Conservation (phyloP, 2,888 invertebrate genomes). For the Oligia strigilis region DNA sequence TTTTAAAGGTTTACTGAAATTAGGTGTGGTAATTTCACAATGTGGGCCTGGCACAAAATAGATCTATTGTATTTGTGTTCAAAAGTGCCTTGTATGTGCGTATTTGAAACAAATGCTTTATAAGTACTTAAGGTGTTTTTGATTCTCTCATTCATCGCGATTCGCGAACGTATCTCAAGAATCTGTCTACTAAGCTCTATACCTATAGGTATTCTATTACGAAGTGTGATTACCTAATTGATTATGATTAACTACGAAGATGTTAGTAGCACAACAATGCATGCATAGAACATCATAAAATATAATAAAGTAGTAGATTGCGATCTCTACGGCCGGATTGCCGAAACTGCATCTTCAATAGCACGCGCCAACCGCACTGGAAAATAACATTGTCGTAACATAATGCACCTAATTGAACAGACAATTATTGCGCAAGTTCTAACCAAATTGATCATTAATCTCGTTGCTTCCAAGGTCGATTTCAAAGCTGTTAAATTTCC, state of each 20-base stretch:
- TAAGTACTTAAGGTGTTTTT: neutral
- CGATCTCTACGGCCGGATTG: slow-evolving; percentile 24
- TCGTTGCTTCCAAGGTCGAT: slow-evolving; percentile 73
- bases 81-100: neutral
- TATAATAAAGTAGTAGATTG: slow-evolving; percentile 20
- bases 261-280: neutral
- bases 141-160: slow-evolving; percentile 11
- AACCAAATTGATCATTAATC: slow-evolving; percentile 70
- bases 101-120: neutral
- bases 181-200: neutral
- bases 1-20: slow-evolving; percentile 1
- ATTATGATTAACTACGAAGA: neutral
- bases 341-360: slow-evolving; percentile 33
- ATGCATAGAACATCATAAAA: slow-evolving; percentile 17
- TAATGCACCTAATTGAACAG: slow-evolving; percentile 61
- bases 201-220: neutral
- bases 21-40: neutral
- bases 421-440: slow-evolving; percentile 66
- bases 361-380: slow-evolving; percentile 54
- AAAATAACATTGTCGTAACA: slow-evolving; percentile 63
- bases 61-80: neutral
- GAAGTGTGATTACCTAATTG: neutral
- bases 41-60: too few relatives aligned
- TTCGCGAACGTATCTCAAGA: slow-evolving; percentile 9
- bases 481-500: slow-evolving; percentile 68